phyloP scores from a whole-genome alignment of 1,140 invertebrate genomes.

The Sycobia sp. region DNA sequence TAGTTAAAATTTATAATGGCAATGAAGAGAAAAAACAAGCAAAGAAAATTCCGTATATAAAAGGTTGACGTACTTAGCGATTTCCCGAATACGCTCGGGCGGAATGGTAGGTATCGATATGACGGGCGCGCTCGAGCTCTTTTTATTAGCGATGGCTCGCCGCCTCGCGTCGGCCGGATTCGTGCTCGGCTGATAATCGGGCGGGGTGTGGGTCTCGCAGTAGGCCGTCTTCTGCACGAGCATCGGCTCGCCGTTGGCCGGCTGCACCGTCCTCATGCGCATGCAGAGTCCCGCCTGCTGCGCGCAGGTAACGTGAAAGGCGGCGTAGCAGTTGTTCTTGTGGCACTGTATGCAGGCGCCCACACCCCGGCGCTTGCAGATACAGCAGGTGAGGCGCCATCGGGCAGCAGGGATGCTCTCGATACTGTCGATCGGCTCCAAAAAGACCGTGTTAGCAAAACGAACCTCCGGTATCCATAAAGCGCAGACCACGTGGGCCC shows the following conservation, averaged over 20 bases:
- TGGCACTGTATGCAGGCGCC: constrained; percentile 99
- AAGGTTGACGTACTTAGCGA: constrained; percentile 64
- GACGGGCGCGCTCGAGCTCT: constrained; percentile 85
- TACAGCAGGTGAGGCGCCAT: constrained; percentile 94
- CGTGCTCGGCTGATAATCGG: constrained; percentile 67
- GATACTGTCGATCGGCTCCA: constrained; percentile 97
- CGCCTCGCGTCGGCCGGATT: constrained; percentile 60
- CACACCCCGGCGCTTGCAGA: constrained; percentile 91
- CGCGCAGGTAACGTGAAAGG: constrained; percentile 98
- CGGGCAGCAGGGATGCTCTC: constrained; percentile 93
- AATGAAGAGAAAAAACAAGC: too few species aligned
- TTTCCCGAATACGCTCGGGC: constrained; percentile 84
- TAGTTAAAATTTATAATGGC: too few species aligned
- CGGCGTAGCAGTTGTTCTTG: constrained; percentile 93
- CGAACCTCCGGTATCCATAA: constrained; percentile 98
- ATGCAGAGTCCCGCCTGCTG: constrained; percentile 94
- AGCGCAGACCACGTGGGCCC: constrained; percentile 99
- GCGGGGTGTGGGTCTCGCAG: constrained; percentile 91
- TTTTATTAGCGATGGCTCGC: constrained; percentile 78
- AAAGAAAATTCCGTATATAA: background rate
- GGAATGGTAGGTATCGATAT: constrained; percentile 95
- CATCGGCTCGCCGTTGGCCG: constrained; percentile 71
- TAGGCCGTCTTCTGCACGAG: constrained; percentile 94
- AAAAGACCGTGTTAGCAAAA: constrained; percentile 95
- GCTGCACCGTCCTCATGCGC: constrained; percentile 93